Evolutionary conservation across 2,797 vertebrate genomes (phyloP).

Genomic region (Sebastolobus altivelis): DNA sequence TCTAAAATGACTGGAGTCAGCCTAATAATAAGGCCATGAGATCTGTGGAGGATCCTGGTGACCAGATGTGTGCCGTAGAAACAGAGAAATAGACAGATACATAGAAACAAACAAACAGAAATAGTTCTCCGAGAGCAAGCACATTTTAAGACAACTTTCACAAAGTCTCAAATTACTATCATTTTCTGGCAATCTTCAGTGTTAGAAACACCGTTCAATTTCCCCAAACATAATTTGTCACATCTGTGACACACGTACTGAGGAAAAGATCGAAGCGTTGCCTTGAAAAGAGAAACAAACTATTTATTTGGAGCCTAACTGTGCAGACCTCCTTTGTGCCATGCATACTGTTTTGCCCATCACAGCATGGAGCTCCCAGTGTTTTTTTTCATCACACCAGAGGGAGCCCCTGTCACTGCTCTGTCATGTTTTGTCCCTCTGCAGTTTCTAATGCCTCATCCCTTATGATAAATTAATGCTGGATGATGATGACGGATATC

Average conservation of each 20-base stretch:
- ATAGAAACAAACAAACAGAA: conserved; percentile 12
- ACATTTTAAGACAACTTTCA: conserved; percentile 24
- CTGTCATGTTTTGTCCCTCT: conserved; percentile 46
- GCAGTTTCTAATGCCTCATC: conserved; percentile 54
- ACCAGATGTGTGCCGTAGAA: conserved; percentile 1
- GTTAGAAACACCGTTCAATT: conserved; percentile 28
- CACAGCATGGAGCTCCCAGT: conserved; percentile 37
- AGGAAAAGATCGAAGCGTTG: not conserved
- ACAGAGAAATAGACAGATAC: not conserved
- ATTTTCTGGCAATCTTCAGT: conserved; percentile 29
- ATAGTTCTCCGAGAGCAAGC: not conserved
- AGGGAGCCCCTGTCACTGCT: conserved; percentile 72
- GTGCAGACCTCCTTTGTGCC: conserved; percentile 15
- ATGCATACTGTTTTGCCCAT: conserved; percentile 34
- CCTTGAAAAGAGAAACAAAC: not conserved
- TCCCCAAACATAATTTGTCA: conserved; percentile 40
- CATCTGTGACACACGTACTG: conserved; percentile 38
- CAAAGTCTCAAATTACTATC: conserved; percentile 39
- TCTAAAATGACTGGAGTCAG: not conserved
- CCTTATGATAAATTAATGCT: conserved; percentile 68
- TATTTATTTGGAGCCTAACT: not conserved
- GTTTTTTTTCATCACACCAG: conserved; percentile 72
- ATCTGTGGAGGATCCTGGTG: not conserved
- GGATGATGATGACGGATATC: conserved; percentile 76
- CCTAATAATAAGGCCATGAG: not conserved